Base-by-base conservation (phyloP, 2,113 vertebrate species). In the Apteryx mantelli region DNA sequence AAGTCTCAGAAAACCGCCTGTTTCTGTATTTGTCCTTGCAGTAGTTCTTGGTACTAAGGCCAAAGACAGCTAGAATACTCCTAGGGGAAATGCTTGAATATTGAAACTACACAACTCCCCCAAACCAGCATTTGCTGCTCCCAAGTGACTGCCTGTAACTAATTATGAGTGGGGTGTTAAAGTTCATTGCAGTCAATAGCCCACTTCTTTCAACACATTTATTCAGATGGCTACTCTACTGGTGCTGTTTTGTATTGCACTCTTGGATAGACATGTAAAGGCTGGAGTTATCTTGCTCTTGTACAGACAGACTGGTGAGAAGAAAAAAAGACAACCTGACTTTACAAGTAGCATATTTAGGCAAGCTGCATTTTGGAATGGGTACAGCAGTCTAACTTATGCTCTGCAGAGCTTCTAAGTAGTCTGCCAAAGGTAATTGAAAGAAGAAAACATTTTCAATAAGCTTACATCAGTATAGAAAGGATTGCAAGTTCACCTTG, bases 381-480 rank as follows among this genome's bases (percentile, higher is more conserved):
- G 82, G 42, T 86, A 83, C 76, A 75, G 38, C 32, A 70, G 68
- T 83, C 88, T 94, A 70, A 38, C 91, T 94, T 80, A 94, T 19
- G 56, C 30, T 58, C 56, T 58, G 56, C 56, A 58, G 56, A 91
- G 50, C 60, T 90, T 69, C 79, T 88, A 60, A 89, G 61, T 30
- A 68, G 70, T 36, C 56, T 91, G 70, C 30, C 71, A 76, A 91
- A 73, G 70, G 85, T 95, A 80, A 88, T 86, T 0, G 1, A 66
- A 93, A 74, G 38, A 93, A 61, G 83, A 55, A 84, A 86, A 81
- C 73, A 34, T 86, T 88, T 88, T 83, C 68, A 81, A 2, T 40
- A 82, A 55, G 15, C 48, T 89, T 53, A 50, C 74, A 58, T 78
- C 0, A 14, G 66, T 81, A 28, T n/a, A 36, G 56, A 75, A 52